These are phyloP conservation scores for Gobiocypris rarus DNA, from an alignment of 2,113 vertebrate genomes.

Conservation along the genomic window DNA sequence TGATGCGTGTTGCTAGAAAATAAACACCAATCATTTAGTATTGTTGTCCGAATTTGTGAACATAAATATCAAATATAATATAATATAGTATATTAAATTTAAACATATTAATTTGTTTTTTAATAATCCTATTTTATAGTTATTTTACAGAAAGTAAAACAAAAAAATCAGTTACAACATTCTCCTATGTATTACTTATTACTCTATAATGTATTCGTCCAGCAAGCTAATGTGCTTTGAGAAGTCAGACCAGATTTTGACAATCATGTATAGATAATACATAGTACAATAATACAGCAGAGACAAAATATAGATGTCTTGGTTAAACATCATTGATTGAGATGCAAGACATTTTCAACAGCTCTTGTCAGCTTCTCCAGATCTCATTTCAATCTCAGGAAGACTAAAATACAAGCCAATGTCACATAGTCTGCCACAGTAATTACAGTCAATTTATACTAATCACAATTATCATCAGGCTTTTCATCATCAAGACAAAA, in stretches of 20 bases:
- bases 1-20: background rate
- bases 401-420: conserved; percentile 20
- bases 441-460: conserved; percentile 31
- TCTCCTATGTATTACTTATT: background rate
- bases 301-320: background rate
- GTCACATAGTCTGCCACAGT: conserved; percentile 14
- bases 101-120: background rate
- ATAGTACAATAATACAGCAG: too few relatives aligned
- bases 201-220: background rate
- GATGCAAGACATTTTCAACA: background rate
- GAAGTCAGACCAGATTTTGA: background rate
- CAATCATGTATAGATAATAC: background rate
- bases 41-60: background rate
- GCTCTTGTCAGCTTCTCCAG: background rate
- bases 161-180: background rate
- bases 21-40: too few relatives aligned
- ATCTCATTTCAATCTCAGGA: conserved; percentile 15
- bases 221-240: background rate
- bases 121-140: background rate
- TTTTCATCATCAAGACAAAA: conserved; percentile 13
- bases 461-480: conserved; percentile 27
- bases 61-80: background rate
- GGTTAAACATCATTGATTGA: background rate
- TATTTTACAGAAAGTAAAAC: background rate
- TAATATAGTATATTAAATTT: background rate